Conservation (phyloP, 2,888 invertebrate genomes). For the Drosophila austrosaltans region DNA sequence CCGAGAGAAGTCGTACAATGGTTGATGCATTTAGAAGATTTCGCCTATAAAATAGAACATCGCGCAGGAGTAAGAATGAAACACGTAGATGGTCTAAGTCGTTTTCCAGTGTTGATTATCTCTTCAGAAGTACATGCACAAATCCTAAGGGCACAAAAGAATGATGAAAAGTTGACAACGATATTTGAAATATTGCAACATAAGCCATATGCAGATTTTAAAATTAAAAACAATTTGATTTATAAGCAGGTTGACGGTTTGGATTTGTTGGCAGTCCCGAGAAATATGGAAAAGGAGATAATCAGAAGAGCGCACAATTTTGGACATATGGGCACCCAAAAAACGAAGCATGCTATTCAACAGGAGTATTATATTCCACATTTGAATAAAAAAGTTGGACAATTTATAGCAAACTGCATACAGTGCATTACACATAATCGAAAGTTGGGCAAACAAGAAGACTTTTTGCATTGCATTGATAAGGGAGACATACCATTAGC, state of each 20-base stretch:
- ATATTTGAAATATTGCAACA: too few species aligned
- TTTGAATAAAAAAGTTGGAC: background rate
- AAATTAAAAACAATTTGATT: too few species aligned
- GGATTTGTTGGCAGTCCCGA: too few species aligned
- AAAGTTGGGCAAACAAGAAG: background rate
- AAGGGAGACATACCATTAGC: background rate
- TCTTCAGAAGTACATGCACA: too few species aligned
- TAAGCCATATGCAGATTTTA: too few species aligned
- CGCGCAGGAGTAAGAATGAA: too few species aligned
- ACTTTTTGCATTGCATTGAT: background rate
- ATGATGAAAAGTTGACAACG: too few species aligned
- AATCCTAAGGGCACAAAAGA: too few species aligned
- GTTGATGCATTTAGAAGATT: slow-evolving; percentile 46
- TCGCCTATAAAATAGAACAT: too few species aligned
- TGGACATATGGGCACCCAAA: background rate
- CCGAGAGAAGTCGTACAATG: slow-evolving; percentile 41
- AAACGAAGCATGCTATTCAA: background rate
- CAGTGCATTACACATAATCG: background rate
- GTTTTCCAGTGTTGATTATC: slow-evolving; percentile 7
- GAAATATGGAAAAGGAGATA: slow-evolving; percentile 1
- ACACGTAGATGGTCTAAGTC: slow-evolving; percentile 44
- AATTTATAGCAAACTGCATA: background rate
- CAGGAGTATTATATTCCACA: background rate
- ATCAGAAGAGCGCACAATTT: slow-evolving; percentile 45
- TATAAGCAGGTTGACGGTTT: too few species aligned